phyloP scores from a whole-genome alignment of 2,888 invertebrate genomes.

The Anarsia innoxiella region DNA sequence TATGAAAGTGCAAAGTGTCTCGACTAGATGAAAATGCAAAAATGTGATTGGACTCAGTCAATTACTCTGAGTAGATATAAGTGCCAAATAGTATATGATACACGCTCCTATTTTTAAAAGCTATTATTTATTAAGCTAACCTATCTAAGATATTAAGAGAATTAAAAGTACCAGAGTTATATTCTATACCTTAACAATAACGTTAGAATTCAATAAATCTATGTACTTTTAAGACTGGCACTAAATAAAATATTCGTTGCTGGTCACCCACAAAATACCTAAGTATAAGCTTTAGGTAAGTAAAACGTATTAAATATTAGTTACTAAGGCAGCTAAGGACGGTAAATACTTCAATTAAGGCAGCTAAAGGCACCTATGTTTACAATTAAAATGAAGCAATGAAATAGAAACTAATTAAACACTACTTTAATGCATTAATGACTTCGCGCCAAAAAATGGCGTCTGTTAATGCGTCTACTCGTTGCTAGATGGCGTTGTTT shows the following conservation, averaged over 20 bases:
- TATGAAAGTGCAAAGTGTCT: slow-evolving; percentile 33
- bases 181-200: slow-evolving; percentile 26
- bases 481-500: slow-evolving; percentile 50
- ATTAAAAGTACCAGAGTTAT: slow-evolving; percentile 12
- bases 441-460: slow-evolving; percentile 17
- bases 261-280: slow-evolving; percentile 39
- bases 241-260: slow-evolving; percentile 57
- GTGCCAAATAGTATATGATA: not conserved
- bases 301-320: slow-evolving; percentile 24
- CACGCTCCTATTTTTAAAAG: too few species aligned
- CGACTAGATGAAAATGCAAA: slow-evolving; percentile 55
- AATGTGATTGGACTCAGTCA: slow-evolving; percentile 9
- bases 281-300: slow-evolving; percentile 23
- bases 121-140: not conserved
- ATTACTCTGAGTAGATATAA: not conserved
- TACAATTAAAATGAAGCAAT: slow-evolving; percentile 19
- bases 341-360: slow-evolving; percentile 56
- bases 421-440: slow-evolving; percentile 13
- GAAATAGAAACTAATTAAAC: slow-evolving; percentile 7
- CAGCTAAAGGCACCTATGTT: slow-evolving; percentile 57
- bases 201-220: too few species aligned
- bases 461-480: slow-evolving; percentile 31
- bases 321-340: slow-evolving; percentile 66
- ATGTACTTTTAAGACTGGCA: slow-evolving; percentile 60
- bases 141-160: not conserved